A percentile compares a stretch with the other conserved stretches of the same genome.
Evolutionary conservation across 2,797 vertebrate genomes (phyloP).

Genomic region (Mormyrops boulengeri): DNA sequence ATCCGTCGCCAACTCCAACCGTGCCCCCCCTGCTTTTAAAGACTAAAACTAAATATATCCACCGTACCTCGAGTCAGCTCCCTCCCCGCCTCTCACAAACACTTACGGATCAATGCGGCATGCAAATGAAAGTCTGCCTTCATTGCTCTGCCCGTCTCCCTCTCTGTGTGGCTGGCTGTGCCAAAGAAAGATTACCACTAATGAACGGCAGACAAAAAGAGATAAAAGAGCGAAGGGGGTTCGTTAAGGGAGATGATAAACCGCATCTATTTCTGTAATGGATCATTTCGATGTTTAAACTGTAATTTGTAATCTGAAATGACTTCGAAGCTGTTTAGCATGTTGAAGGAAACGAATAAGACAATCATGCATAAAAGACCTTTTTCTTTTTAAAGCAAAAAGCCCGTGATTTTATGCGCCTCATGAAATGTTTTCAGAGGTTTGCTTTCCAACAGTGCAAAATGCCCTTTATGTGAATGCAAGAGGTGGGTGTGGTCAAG

Average conservation of each 20-base stretch:
- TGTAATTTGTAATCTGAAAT: constrained; percentile 3
- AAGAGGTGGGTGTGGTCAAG: neutral
- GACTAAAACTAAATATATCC: neutral
- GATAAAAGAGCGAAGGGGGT: neutral
- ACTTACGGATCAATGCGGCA: neutral
- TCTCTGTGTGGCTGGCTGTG: neutral
- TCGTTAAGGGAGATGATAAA: neutral
- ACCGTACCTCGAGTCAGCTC: neutral
- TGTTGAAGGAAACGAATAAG: neutral
- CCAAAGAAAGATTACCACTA: neutral
- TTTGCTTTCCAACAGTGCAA: neutral
- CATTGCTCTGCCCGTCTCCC: neutral
- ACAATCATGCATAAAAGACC: neutral
- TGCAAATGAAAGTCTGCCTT: neutral
- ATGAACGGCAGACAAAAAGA: neutral
- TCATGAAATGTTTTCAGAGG: neutral
- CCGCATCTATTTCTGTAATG: neutral
- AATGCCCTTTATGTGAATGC: neutral
- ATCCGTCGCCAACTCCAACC: neutral
- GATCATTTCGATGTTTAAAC: neutral
- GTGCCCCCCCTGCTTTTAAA: neutral
- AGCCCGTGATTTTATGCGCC: neutral
- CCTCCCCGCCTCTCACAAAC: neutral
- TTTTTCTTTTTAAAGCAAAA: neutral
- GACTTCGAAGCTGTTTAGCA: neutral